These are phyloP conservation scores for Piprites chloris DNA, from an alignment of 2,113 vertebrate genomes.

Conservation along the genomic window DNA sequence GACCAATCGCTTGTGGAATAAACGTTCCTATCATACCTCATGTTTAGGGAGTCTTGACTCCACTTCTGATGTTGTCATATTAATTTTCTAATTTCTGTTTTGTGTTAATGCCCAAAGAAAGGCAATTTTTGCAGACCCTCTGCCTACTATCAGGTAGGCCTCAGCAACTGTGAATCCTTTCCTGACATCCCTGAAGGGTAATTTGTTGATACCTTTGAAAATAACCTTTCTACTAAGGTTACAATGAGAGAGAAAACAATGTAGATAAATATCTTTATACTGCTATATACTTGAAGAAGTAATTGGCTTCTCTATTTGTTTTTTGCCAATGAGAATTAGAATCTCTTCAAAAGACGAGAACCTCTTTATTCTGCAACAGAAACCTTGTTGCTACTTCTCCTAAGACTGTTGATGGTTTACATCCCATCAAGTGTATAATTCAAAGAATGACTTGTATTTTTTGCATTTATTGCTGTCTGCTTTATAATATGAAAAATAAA, in stretches of 20 bases:
- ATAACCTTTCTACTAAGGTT: not conserved
- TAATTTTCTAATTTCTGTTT: not conserved
- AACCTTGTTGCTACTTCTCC: not conserved
- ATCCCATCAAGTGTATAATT: not conserved
- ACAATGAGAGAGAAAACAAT: not conserved
- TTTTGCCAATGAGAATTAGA: not conserved
- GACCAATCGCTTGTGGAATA: not conserved
- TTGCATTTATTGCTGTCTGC: not conserved
- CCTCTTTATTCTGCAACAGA: not conserved
- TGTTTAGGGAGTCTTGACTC: not conserved
- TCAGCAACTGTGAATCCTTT: not conserved
- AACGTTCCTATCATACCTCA: not conserved
- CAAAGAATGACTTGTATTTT: not conserved
- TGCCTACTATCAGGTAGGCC: not conserved
- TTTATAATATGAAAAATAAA: not conserved
- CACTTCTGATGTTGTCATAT: not conserved
- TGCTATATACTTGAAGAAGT: not conserved
- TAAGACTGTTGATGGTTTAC: not conserved
- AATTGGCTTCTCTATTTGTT: not conserved
- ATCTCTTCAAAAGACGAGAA: not conserved
- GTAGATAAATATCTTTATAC: not conserved
- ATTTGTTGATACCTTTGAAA: not conserved
- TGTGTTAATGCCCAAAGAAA: not conserved
- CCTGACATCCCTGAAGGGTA: not conserved
- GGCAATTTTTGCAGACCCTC: not conserved